Evolutionary conservation across 2,888 invertebrate species (phyloP).

Genomic region (Pherbina coryleti): DNA sequence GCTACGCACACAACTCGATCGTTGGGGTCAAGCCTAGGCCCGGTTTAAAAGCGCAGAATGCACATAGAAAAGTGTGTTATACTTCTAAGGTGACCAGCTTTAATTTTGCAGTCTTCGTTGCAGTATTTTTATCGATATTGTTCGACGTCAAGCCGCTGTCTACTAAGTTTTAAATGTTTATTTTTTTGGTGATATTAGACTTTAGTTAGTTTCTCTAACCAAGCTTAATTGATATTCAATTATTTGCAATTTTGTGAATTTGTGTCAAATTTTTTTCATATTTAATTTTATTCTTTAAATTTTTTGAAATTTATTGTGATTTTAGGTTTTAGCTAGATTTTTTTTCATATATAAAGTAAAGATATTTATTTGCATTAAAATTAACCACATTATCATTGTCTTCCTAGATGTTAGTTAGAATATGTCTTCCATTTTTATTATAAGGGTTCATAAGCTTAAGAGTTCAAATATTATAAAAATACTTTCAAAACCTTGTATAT

Average conservation of each 20-base stretch:
- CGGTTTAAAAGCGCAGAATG: background rate
- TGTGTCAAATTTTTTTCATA: slow-evolving; percentile 43
- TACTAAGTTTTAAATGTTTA: slow-evolving; percentile 25
- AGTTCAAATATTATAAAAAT: slow-evolving; percentile 46
- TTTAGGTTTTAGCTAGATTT: slow-evolving; percentile 26
- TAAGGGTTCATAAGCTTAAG: slow-evolving; percentile 52
- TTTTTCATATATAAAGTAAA: background rate
- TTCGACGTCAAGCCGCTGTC: slow-evolving; percentile 27
- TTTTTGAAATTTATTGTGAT: slow-evolving; percentile 49
- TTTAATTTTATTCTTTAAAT: slow-evolving; percentile 34
- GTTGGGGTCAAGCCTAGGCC: slow-evolving; percentile 65
- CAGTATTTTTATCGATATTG: slow-evolving; percentile 23
- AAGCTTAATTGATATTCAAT: slow-evolving; percentile 58
- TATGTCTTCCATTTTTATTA: slow-evolving; percentile 65
- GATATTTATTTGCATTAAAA: slow-evolving; percentile 29
- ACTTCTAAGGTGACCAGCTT: slow-evolving; percentile 55
- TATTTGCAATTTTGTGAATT: slow-evolving; percentile 41
- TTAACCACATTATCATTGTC: slow-evolving; percentile 62
- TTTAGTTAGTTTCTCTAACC: slow-evolving; percentile 48
- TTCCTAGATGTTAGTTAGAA: slow-evolving; percentile 59
- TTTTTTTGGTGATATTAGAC: slow-evolving; percentile 63
- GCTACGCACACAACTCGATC: slow-evolving; percentile 58
- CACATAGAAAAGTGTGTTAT: background rate
- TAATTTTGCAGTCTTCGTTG: slow-evolving; percentile 56
- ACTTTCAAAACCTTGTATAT: background rate